Evolutionary conservation across 2,888 invertebrate species (phyloP), one percentile per base, ranked within the genome.

Genomic region (Adelphocoris suturalis): DNA sequence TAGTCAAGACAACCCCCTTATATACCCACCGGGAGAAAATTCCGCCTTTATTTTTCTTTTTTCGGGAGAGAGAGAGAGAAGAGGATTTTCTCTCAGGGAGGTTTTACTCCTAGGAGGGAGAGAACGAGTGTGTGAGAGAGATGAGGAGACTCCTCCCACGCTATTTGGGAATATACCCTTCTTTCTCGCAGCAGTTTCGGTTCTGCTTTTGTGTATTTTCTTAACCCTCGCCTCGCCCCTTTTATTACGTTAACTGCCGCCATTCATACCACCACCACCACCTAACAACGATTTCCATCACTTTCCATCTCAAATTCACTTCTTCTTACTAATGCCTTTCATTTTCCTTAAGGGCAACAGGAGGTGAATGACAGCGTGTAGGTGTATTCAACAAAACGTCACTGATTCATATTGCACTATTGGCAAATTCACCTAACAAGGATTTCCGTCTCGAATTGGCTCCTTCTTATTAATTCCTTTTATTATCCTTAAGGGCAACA

Each of bases 211-310:
- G 90, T 90, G 78, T 78, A 78, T 90, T 90, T 90, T 90, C 90
- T 90, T 86, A 78, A 89, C 80, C 88, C 89, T 89, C 89, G 47
- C 85, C 87, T 27, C 81, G 89, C 90, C 90, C 90, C 78, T 78
- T 90, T 90, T 90, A 90, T 90, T 90, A 90, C 86, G 86, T 90
- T 90, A 90, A 90, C 90, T 85, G 90, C 86, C 86, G 85, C 86
- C 90, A 90, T 90, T 86, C 78, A 86, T 86, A 37, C 80, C 61
- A 55, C 16, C 84, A 27, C 75, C 89, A 1, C 46, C 47, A 12
- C 78, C n/a, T 61, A 46, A 3, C 5, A 76, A 23, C 27, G 88
- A 52, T 47, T 88, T 68, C 68, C 76, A 37, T 46, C 78, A 16
- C 37, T 78, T 78, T 86, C 28, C 48, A 13, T 13, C 5, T 68